A percentile compares a stretch with the other conserved stretches of the same genome.
phyloP scores from a whole-genome alignment of 2,113 vertebrate species.

The Chelonoidis abingdonii region DNA sequence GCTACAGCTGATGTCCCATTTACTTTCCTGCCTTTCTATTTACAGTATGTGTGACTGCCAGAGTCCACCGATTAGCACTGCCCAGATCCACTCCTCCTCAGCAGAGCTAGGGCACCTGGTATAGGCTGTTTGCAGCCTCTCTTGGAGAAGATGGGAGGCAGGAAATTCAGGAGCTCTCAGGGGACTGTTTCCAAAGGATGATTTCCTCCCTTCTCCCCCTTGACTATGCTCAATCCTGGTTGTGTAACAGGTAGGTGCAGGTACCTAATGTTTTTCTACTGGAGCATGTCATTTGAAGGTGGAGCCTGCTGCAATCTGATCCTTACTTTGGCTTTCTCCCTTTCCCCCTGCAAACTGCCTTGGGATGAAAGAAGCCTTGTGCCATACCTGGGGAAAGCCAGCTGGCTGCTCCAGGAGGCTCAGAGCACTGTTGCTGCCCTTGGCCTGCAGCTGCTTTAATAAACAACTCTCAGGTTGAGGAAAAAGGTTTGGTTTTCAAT shows the following conservation, averaged over 20 bases:
- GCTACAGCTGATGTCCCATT: background rate
- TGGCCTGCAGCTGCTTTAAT: background rate
- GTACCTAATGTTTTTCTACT: background rate
- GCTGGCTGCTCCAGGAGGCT: background rate
- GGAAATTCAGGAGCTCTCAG: background rate
- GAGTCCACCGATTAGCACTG: background rate
- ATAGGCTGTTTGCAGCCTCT: background rate
- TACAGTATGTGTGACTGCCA: background rate
- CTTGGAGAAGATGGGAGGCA: background rate
- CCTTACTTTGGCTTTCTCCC: background rate
- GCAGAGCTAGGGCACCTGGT: background rate
- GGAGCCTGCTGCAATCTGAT: conserved; percentile 24
- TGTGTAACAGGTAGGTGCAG: background rate
- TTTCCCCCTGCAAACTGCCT: background rate
- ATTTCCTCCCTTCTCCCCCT: background rate
- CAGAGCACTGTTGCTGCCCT: background rate
- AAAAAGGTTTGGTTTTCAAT: background rate
- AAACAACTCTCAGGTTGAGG: background rate
- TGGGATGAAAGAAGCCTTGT: rapidly evolving
- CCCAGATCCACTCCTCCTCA: background rate
- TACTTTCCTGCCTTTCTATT: background rate
- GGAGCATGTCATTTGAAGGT: background rate
- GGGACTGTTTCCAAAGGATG: background rate
- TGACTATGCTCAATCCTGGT: background rate
- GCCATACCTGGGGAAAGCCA: background rate